Conservation (phyloP, 2,797 vertebrate genomes). For the Choloepus didactylus region DNA sequence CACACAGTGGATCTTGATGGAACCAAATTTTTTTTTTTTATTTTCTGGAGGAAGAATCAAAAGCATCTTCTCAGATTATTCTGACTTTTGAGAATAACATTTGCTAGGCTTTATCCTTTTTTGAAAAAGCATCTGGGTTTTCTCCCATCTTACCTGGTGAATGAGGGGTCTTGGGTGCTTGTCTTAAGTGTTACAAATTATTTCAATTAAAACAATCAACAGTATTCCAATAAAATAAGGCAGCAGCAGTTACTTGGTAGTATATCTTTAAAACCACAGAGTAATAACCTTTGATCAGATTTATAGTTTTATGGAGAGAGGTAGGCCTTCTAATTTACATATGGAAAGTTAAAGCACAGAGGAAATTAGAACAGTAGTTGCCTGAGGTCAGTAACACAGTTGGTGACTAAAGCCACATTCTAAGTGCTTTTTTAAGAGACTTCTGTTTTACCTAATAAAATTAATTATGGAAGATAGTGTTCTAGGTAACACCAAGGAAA, state of each 20-base stretch:
- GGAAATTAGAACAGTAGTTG: neutral
- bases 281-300: neutral
- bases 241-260: neutral
- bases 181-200: neutral
- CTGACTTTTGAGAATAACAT: neutral
- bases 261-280: neutral
- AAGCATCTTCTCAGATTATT: conserved; percentile 2
- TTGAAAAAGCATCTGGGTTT: neutral
- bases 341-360: neutral
- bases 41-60: neutral
- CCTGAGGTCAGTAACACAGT: neutral
- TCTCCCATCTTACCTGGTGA: neutral
- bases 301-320: neutral
- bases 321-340: neutral
- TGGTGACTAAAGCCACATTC: conserved; percentile 10
- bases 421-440: too few relatives aligned
- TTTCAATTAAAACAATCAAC: conserved; percentile 17
- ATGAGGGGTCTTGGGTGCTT: neutral
- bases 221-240: neutral
- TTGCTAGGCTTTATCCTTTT: conserved; percentile 31
- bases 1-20: neutral
- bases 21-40: neutral
- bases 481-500: neutral
- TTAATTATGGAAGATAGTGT: neutral
- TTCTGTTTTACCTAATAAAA: too few relatives aligned